Conservation (phyloP, 1,140 invertebrate genomes). For the Aphelenchoides avenae region DNA sequence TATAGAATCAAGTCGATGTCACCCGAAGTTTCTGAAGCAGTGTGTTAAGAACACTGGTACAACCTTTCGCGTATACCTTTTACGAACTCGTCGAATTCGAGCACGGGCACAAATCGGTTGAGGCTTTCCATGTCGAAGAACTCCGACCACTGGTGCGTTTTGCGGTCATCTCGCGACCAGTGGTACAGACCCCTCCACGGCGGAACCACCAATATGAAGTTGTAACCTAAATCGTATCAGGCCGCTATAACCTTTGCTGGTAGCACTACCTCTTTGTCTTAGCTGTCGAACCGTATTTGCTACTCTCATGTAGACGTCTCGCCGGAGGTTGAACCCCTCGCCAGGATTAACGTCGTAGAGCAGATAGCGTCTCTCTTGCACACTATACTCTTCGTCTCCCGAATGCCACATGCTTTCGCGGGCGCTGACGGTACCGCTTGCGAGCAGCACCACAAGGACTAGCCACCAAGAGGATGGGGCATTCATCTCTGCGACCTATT, state of each 20-base stretch:
- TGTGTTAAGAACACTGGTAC: not conserved
- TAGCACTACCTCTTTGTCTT: constrained; percentile 61
- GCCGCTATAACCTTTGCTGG: not conserved
- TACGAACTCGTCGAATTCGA: constrained; percentile 80
- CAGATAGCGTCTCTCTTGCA: constrained; percentile 6
- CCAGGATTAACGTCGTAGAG: constrained; percentile 68
- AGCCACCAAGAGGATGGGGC: too few relatives aligned
- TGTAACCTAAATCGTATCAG: constrained; percentile 33
- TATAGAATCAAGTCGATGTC: constrained; percentile 73
- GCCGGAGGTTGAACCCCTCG: constrained; percentile 90
- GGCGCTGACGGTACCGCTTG: too few relatives aligned
- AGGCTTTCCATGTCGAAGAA: constrained; percentile 84
- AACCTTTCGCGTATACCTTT: constrained; percentile 56
- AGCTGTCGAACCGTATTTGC: constrained; percentile 74
- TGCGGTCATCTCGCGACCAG: constrained; percentile 69
- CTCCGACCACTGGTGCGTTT: constrained; percentile 69
- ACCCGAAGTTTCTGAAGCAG: constrained; percentile 60
- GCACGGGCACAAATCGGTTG: constrained; percentile 73
- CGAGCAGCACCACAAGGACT: too few relatives aligned
- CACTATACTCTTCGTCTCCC: constrained; percentile 25
- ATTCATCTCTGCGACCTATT: too few relatives aligned
- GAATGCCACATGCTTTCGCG: too few relatives aligned
- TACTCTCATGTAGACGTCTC: constrained; percentile 89
- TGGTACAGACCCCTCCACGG: constrained; percentile 85
- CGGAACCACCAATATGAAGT: constrained; percentile 70